Evolutionary conservation across 2,113 vertebrate genomes (phyloP).

Genomic region (Rhynchomys soricoides): DNA sequence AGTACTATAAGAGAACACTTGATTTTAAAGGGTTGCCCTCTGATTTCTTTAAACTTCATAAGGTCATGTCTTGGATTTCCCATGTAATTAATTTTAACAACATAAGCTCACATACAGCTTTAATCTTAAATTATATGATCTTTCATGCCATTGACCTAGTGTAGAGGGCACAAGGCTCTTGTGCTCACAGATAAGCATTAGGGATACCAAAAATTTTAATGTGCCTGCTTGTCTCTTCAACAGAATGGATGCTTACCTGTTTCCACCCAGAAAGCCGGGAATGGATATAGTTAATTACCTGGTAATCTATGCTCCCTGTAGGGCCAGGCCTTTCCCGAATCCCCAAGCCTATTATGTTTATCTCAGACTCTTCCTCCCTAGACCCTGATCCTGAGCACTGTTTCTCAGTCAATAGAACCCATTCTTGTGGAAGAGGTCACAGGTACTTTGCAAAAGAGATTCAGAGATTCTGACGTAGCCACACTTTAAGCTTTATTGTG

Average conservation of each 20-base stretch:
- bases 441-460: background rate
- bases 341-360: background rate
- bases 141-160: background rate
- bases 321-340: background rate
- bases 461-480: too few relatives aligned
- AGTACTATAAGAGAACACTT: background rate
- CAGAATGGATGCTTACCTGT: background rate
- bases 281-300: background rate
- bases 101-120: background rate
- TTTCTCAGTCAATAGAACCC: too few relatives aligned
- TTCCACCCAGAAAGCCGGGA: background rate
- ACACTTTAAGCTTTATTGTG: background rate
- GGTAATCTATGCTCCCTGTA: background rate
- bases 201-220: background rate
- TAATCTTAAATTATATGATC: background rate
- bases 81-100: background rate
- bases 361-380: background rate
- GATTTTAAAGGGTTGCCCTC: background rate
- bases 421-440: background rate
- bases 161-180: background rate
- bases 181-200: too few relatives aligned
- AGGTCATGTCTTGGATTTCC: background rate
- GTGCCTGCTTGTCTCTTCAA: background rate
- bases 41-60: background rate
- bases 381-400: background rate